Conservation (phyloP, 2,797 vertebrate genomes). For the Peromyscus attwateri region DNA sequence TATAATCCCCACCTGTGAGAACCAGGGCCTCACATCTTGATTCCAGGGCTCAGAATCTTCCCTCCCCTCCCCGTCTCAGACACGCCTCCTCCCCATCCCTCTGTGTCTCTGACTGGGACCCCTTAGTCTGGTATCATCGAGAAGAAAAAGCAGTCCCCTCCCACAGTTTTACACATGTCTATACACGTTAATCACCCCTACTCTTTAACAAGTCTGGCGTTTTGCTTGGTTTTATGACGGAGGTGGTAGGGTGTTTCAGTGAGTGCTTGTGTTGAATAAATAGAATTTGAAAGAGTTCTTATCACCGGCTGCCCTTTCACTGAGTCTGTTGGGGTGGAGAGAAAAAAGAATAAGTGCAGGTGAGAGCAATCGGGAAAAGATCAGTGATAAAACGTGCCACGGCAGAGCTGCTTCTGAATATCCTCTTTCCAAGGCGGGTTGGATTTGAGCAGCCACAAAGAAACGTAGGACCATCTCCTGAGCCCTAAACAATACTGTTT, state of each 20-base stretch:
- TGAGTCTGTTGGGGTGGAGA: slow-evolving; percentile 15
- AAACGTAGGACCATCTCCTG: neutral
- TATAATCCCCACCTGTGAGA: neutral
- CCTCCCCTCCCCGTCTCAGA: neutral
- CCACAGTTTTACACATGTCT: too few species aligned
- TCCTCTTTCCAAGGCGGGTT: neutral
- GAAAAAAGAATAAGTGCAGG: neutral
- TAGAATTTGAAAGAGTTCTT: slow-evolving; percentile 55
- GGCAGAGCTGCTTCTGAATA: rapidly evolving
- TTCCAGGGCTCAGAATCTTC: too few species aligned
- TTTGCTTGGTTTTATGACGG: slow-evolving; percentile 11
- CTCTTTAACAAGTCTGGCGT: neutral
- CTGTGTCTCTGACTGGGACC: neutral
- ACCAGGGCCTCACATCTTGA: neutral
- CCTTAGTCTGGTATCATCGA: neutral
- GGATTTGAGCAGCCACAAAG: neutral
- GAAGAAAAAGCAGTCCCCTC: neutral
- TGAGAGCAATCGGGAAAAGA: neutral
- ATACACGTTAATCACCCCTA: too few species aligned
- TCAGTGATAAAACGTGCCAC: neutral
- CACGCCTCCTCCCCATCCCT: rapidly evolving
- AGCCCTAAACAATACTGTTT: neutral
- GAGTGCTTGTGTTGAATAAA: slow-evolving; percentile 12
- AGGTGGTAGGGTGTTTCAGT: neutral
- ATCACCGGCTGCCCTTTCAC: slow-evolving; percentile 24